Evolutionary conservation across 2,888 invertebrate species (phyloP), one percentile per base, ranked within the genome.

Genomic region (Pyrochroa serraticornis): DNA sequence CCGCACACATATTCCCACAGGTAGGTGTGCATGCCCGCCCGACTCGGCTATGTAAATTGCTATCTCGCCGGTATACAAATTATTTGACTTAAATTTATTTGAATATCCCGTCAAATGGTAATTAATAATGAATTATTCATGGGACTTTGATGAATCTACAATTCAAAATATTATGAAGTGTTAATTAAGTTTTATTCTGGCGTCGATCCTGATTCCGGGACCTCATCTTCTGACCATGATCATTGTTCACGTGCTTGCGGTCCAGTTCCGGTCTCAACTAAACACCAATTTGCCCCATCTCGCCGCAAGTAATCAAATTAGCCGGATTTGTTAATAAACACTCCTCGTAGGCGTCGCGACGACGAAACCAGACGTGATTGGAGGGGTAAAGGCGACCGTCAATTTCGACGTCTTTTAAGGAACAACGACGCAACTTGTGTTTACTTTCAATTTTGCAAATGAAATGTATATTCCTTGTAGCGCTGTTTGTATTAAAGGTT

Each of bases 371-470:
- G 22, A 22, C 22, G 22, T 22, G 22, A 22, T 3, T 3, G 22
- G 3, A 42, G 9, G 37, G 47, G 31, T 22, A 47, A 46, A 13
- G 22, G 36, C 52, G 45, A 45, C n/a, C n/a, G n/a, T n/a, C n/a
- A n/a, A n/a, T n/a, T 52, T 46, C 47, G 54, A 60, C 60, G 62
- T 60, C 58, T 65, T 60, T 60, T 62, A 63, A 61, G 46, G 51
- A 63, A 63, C 62, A 66, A 61, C 51, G 63, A 66, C 63, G 65
- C 63, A 64, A 61, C 59, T 57, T 60, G 54, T 72, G 71, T 73
- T 73, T 72, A 69, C 68, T 70, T 72, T 72, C 71, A 72, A 73
- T 73, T 71, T 69, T 66, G 65, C 68, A 70, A 71, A 72, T 71
- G 70, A 69, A 71, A 72, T 68, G 69, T 71, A 70, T 69, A 68